These are phyloP conservation scores for Phataginus tricuspis DNA, from an alignment of 2,797 vertebrate genomes.

Conservation along the genomic window DNA sequence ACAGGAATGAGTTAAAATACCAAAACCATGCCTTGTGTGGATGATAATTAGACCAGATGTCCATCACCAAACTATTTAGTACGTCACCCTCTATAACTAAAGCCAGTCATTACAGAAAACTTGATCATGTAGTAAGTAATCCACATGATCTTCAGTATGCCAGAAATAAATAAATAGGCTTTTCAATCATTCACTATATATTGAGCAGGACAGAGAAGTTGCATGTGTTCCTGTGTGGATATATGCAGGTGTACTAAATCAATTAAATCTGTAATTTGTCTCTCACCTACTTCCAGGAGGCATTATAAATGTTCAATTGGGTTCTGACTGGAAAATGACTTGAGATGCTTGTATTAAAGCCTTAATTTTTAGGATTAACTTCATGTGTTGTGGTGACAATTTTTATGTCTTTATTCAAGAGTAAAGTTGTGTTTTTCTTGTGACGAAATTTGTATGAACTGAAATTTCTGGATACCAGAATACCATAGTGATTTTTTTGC, in stretches of 20 bases:
- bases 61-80: not conserved
- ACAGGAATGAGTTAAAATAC: not conserved
- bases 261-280: not conserved
- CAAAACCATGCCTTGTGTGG: not conserved
- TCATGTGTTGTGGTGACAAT: not conserved
- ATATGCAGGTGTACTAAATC: not conserved
- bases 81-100: not conserved
- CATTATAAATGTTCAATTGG: not conserved
- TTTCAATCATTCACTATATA: not conserved
- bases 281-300: not conserved
- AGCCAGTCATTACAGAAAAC: not conserved
- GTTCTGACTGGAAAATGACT: conserved; percentile 38
- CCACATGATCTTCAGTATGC: not conserved
- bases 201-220: not conserved
- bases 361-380: not conserved
- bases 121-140: not conserved
- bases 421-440: not conserved
- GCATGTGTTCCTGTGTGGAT: not conserved
- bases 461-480: not conserved
- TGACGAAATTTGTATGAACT: not conserved
- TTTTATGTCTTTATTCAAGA: conserved; percentile 39
- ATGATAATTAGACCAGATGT: conserved; percentile 55
- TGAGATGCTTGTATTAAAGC: not conserved
- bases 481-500: not conserved
- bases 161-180: not conserved